Evolutionary conservation across 1,140 invertebrate genomes (phyloP).

Genomic region (Drosophila rhopaloa): DNA sequence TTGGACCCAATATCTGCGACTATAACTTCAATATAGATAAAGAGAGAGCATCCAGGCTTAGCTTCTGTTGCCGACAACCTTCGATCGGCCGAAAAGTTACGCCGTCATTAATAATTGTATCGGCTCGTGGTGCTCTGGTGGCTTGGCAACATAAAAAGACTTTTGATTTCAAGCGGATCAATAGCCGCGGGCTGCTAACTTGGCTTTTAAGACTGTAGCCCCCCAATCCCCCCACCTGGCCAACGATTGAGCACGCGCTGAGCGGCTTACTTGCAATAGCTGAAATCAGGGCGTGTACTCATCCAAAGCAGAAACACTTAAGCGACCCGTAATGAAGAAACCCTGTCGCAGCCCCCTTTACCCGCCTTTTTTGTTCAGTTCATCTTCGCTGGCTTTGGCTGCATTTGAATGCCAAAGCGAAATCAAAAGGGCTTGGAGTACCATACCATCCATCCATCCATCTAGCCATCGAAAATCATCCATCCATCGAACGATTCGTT

Average conservation of each 20-base stretch:
- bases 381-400: constrained; percentile 65
- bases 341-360: constrained; percentile 48
- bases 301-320: constrained; percentile 82
- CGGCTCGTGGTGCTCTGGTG: constrained; percentile 40
- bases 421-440: constrained; percentile 60
- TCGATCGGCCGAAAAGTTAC: constrained; percentile 49
- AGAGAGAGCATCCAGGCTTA: constrained; percentile 25
- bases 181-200: constrained; percentile 73
- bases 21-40: constrained; percentile 4
- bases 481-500: constrained; percentile 61
- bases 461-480: constrained; percentile 41
- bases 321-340: constrained; percentile 74
- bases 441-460: constrained; percentile 30
- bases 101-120: constrained; percentile 79
- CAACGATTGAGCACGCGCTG: constrained; percentile 53
- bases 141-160: constrained; percentile 67
- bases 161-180: constrained; percentile 84
- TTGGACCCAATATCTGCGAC: neutral
- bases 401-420: constrained; percentile 79
- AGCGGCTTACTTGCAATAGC: constrained; percentile 42
- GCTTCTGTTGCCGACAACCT: constrained; percentile 41
- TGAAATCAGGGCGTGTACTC: constrained; percentile 81
- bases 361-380: constrained; percentile 32
- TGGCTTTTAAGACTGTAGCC: constrained; percentile 43
- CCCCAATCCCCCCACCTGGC: neutral